Percentiles rank a stretch among this genome's conserved stretches.
Conservation (phyloP, 2,888 invertebrate genomes). For the Drosophila meridionalis region DNA sequence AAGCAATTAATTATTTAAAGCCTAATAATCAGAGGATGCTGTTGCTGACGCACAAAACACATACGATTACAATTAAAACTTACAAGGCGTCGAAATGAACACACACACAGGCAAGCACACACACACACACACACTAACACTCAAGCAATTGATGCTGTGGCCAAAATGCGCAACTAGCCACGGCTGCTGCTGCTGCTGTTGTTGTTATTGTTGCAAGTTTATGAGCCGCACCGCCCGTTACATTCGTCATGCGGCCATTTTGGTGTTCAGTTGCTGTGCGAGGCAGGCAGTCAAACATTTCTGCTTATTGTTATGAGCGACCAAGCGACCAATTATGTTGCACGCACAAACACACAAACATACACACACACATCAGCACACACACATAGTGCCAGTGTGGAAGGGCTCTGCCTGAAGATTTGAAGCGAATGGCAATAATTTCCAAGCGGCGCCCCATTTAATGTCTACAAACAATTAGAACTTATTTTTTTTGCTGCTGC, state of each 20-base stretch:
- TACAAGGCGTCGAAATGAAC: constrained; percentile 75
- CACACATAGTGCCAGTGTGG: background rate
- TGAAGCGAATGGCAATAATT: constrained; percentile 70
- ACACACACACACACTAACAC: constrained; percentile 1
- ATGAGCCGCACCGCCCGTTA: constrained; percentile 72
- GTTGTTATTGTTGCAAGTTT: constrained; percentile 71
- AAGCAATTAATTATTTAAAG: constrained; percentile 77
- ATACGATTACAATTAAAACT: constrained; percentile 76
- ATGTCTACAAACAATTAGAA: constrained; percentile 78
- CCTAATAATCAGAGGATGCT: constrained; percentile 65
- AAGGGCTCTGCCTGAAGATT: constrained; percentile 47
- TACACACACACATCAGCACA: constrained; percentile 7
- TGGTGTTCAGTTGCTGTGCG: constrained; percentile 33
- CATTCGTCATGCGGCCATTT: constrained; percentile 66
- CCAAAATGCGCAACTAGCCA: constrained; percentile 48
- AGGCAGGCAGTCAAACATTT: constrained; percentile 42
- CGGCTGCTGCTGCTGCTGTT: constrained; percentile 32
- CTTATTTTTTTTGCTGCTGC: constrained; percentile 39
- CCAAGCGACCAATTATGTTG: constrained; percentile 65
- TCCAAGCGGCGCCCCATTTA: constrained; percentile 76
- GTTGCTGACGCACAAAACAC: constrained; percentile 24
- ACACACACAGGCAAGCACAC: constrained; percentile 17
- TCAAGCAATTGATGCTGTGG: constrained; percentile 61
- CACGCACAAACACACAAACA: constrained; percentile 20
- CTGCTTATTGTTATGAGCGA: constrained; percentile 74